These are phyloP conservation scores for Mirounga angustirostris DNA, from an alignment of 2,113 vertebrate species.

Conservation along the genomic window DNA sequence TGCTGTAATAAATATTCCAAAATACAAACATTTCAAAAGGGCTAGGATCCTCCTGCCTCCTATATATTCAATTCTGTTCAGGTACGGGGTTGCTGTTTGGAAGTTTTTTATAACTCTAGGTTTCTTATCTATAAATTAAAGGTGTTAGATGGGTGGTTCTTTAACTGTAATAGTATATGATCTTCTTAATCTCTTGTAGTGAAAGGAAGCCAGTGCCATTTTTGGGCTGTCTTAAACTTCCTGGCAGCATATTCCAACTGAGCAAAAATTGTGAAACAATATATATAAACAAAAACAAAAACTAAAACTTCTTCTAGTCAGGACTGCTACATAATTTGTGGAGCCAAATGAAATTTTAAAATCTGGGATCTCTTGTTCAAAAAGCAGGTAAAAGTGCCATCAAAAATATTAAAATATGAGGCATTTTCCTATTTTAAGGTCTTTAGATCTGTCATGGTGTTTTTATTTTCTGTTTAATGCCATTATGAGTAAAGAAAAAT, in stretches of 20 bases:
- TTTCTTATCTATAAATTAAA: background rate
- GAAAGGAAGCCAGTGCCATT: background rate
- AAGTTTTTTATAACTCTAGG: background rate
- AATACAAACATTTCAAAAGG: background rate
- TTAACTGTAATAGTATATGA: background rate
- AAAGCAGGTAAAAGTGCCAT: background rate
- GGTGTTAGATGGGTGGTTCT: background rate
- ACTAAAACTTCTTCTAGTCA: background rate
- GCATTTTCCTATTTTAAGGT: background rate
- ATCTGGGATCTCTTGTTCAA: background rate
- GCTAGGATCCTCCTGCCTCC: background rate
- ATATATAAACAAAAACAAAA: background rate
- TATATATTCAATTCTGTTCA: background rate
- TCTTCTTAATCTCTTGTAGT: background rate
- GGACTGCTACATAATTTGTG: background rate
- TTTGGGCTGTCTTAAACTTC: background rate
- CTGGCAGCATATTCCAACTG: background rate
- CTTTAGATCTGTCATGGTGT: background rate
- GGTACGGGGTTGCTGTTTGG: too few relatives aligned
- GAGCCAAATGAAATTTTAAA: background rate
- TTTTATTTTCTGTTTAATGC: background rate
- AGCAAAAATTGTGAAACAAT: background rate
- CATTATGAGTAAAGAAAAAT: background rate
- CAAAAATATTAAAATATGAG: background rate
- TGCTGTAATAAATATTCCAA: background rate